Conservation (phyloP, 2,797 vertebrate species). For the Scleropages formosus region DNA sequence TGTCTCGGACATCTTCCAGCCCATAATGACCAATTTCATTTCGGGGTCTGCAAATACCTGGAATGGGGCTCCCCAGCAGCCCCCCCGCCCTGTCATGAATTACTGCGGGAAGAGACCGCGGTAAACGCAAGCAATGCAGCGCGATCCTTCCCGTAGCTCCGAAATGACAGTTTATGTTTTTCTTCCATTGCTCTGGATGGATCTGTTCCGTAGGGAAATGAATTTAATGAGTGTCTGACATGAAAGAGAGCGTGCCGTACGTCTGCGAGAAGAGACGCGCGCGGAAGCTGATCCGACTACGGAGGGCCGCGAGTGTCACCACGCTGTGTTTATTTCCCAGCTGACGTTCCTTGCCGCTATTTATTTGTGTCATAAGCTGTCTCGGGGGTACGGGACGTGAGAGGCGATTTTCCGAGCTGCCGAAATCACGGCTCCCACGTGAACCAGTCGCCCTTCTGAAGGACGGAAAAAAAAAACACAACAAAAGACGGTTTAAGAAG, state of each 20-base stretch:
- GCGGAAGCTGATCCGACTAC: background rate
- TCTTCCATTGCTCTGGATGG: background rate
- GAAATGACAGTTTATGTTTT: too few relatives aligned
- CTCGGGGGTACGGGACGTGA: too few relatives aligned
- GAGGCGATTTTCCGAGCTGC: background rate
- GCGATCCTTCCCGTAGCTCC: background rate
- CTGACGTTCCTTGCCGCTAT: background rate
- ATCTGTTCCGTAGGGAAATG: background rate
- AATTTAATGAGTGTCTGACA: too few relatives aligned
- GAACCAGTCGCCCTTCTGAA: background rate
- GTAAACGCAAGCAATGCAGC: background rate
- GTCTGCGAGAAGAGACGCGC: background rate
- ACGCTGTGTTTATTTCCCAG: too few relatives aligned
- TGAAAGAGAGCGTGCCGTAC: background rate
- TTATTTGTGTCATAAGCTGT: background rate
- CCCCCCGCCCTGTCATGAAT: background rate
- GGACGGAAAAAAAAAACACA: background rate
- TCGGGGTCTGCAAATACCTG: background rate
- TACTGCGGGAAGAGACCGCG: background rate
- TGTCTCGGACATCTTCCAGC: too few relatives aligned
- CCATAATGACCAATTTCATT: background rate
- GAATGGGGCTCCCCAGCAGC: too few relatives aligned
- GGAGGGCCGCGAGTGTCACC: background rate
- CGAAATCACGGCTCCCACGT: background rate
- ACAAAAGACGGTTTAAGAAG: background rate